Evolutionary conservation across 2,888 invertebrate species (phyloP).

Genomic region (Aleiodes leptofemur): DNA sequence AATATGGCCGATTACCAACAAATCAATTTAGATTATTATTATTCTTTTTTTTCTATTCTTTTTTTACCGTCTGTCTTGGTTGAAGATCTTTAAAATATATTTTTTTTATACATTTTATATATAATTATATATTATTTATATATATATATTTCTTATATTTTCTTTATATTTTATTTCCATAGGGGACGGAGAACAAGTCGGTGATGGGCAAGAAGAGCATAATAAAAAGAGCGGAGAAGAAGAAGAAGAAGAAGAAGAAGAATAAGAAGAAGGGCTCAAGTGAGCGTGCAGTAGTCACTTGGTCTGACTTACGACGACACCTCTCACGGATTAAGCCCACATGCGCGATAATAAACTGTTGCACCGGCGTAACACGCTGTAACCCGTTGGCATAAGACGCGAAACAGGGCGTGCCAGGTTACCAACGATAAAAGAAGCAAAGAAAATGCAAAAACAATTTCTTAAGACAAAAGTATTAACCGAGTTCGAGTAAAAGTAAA

Average conservation of each 20-base stretch:
- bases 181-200: too few relatives aligned
- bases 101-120: too few relatives aligned
- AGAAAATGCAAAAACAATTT: conserved; percentile 29
- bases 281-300: conserved; percentile 45
- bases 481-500: conserved; percentile 22
- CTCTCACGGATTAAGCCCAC: conserved; percentile 53
- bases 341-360: conserved; percentile 60
- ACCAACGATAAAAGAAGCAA: conserved; percentile 37
- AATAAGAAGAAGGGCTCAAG: conserved; percentile 41
- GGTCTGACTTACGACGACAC: conserved; percentile 46
- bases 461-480: conserved; percentile 12
- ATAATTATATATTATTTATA: too few relatives aligned
- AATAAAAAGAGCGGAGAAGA: conserved; percentile 44
- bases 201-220: conserved; percentile 48
- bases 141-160: too few relatives aligned
- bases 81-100: conserved; percentile 24
- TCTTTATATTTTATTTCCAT: too few relatives aligned
- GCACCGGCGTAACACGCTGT: conserved; percentile 59
- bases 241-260: conserved; percentile 43
- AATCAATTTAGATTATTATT: too few relatives aligned
- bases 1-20: too few relatives aligned
- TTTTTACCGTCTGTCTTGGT: conserved; percentile 22
- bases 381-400: conserved; percentile 56
- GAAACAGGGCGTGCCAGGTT: conserved; percentile 52
- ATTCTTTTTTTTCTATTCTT: too few relatives aligned